Evolutionary conservation across 2,888 invertebrate species (phyloP).

Genomic region (Chymomyza amoena): DNA sequence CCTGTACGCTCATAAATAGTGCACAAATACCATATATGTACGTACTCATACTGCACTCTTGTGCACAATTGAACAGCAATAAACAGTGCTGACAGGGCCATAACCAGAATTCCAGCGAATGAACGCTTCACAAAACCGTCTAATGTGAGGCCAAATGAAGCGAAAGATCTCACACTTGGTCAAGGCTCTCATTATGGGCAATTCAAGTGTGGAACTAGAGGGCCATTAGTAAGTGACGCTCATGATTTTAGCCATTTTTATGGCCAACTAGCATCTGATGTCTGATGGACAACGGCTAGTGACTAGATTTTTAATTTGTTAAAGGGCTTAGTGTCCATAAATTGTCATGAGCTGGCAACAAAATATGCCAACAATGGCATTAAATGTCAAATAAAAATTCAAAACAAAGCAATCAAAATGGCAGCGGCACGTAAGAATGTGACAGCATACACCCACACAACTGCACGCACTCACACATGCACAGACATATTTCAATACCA

Average conservation of each 20-base stretch:
- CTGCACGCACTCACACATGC: background rate
- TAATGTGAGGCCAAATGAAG: slow-evolving; percentile 1
- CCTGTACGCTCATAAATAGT: slow-evolving; percentile 11
- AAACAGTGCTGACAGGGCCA: background rate
- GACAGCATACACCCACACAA: background rate
- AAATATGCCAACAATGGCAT: slow-evolving; percentile 66
- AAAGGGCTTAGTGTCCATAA: slow-evolving; percentile 46
- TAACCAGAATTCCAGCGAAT: background rate
- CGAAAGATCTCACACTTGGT: background rate
- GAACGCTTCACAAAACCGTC: background rate
- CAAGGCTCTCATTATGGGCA: background rate
- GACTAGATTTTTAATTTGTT: background rate
- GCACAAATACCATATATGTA: background rate
- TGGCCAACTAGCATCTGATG: background rate
- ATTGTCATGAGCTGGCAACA: slow-evolving; percentile 38
- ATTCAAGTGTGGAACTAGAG: background rate
- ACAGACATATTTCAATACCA: slow-evolving; percentile 27
- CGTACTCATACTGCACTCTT: slow-evolving; percentile 8
- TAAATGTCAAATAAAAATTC: slow-evolving; percentile 71
- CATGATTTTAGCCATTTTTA: background rate
- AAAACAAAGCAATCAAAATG: slow-evolving; percentile 60
- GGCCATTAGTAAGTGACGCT: background rate
- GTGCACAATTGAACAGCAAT: slow-evolving; percentile 7
- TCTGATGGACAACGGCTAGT: background rate
- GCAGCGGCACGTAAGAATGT: slow-evolving; percentile 24